Conservation (phyloP, 2,113 vertebrate genomes). For the Xiphophorus maculatus region DNA sequence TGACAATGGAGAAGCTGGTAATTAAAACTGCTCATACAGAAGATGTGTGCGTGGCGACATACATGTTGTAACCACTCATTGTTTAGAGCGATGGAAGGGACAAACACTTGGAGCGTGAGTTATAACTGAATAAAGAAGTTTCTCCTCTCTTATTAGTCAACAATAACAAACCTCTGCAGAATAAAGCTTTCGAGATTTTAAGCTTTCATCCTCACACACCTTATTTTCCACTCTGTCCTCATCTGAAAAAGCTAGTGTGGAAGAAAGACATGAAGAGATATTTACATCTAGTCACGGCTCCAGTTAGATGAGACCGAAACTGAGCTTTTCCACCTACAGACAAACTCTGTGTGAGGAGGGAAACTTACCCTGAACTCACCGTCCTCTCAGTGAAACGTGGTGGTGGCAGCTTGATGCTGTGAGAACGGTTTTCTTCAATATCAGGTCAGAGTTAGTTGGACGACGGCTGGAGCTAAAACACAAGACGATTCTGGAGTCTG, state of each 20-base stretch:
- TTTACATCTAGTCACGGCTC: too few relatives aligned
- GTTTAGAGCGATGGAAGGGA: constrained; percentile 6
- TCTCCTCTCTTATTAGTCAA: background rate
- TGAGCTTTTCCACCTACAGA: background rate
- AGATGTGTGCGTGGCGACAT: constrained; percentile 30
- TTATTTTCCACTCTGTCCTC: background rate
- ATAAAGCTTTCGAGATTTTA: background rate
- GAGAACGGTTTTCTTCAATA: background rate
- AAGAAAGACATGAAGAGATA: too few relatives aligned
- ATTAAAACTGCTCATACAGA: constrained; percentile 45
- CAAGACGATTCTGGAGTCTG: too few relatives aligned
- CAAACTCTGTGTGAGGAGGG: background rate
- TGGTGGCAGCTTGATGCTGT: background rate
- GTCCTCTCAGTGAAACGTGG: background rate
- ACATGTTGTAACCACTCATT: constrained; percentile 2
- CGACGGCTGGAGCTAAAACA: too few relatives aligned
- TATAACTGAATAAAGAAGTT: background rate
- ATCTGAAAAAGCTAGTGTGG: background rate
- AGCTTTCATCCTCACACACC: background rate
- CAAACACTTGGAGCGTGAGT: background rate
- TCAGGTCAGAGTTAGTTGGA: too few relatives aligned
- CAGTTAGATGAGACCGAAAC: too few relatives aligned
- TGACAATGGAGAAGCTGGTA: constrained; percentile 25
- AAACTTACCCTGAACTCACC: background rate
- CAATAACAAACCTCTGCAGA: background rate